Percentiles rank a stretch among this genome's conserved stretches.
These are phyloP conservation scores for Oppia nitens DNA, from an alignment of 1,140 invertebrate species.

Conservation along the genomic window DNA sequence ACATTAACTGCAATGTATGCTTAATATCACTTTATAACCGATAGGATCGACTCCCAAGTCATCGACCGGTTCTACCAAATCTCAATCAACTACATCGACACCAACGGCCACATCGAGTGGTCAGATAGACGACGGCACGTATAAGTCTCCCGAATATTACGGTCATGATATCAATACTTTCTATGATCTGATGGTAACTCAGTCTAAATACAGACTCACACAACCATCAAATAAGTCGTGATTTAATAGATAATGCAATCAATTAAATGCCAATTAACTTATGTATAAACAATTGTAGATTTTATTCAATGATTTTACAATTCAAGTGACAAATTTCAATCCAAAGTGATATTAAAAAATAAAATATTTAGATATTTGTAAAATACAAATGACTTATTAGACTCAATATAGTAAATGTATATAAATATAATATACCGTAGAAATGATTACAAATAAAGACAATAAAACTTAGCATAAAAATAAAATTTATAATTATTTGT, in stretches of 20 bases:
- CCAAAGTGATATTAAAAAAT: neutral
- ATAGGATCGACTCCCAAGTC: too few species aligned
- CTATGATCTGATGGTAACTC: constrained; percentile 11
- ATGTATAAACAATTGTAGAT: neutral
- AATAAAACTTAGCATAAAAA: too few species aligned
- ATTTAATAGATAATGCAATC: neutral
- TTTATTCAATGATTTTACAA: neutral
- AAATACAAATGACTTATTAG: neutral
- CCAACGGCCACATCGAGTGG: too few species aligned
- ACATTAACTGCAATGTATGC: too few species aligned
- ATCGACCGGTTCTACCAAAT: too few species aligned
- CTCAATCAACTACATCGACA: too few species aligned
- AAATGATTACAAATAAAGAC: too few species aligned
- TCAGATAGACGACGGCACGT: neutral
- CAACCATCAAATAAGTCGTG: constrained; percentile 39
- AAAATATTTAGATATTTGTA: neutral
- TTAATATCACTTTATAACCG: too few species aligned
- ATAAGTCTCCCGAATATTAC: constrained; percentile 31
- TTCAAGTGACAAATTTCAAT: neutral
- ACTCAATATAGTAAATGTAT: too few species aligned
- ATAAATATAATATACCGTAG: too few species aligned
- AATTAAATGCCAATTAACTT: neutral
- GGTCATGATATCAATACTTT: constrained; percentile 52
- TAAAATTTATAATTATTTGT: neutral
- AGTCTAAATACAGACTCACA: constrained; percentile 15